Percentiles rank a stretch among this genome's conserved stretches.
These are phyloP conservation scores for Xyrauchen texanus DNA, from an alignment of 2,113 vertebrate species.

Conservation along the genomic window DNA sequence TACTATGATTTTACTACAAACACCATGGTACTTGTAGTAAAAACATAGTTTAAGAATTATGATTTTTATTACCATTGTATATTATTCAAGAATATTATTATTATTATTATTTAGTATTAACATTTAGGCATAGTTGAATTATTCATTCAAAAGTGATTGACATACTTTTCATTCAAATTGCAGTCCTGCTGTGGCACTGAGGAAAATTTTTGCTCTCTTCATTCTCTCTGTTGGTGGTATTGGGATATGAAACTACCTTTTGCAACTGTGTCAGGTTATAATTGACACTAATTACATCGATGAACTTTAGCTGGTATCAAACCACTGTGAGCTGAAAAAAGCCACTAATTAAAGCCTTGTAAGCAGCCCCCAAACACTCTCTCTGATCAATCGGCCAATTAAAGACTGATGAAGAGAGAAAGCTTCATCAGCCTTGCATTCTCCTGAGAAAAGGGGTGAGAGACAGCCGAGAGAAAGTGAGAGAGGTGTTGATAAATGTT, in stretches of 20 bases:
- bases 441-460: conserved; percentile 37
- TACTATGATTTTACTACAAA: too few species aligned
- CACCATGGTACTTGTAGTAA: too few species aligned
- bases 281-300: conserved; percentile 74
- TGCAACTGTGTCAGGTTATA: conserved; percentile 70
- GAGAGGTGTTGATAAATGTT: conserved; percentile 62
- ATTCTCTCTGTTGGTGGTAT: conserved; percentile 44
- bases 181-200: conserved; percentile 25
- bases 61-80: too few species aligned
- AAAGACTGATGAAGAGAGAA: conserved; percentile 55
- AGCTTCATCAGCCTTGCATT: conserved; percentile 69
- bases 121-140: not conserved
- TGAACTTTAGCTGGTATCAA: conserved; percentile 70
- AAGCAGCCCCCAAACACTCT: conserved; percentile 45
- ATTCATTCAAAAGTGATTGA: conserved; percentile 6
- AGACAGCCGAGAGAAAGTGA: conserved; percentile 25
- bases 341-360: conserved; percentile 61
- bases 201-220: conserved; percentile 41
- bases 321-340: conserved; percentile 50
- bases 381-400: conserved; percentile 70
- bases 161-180: conserved; percentile 10
- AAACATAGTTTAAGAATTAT: too few species aligned
- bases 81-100: not conserved
- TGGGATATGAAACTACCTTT: conserved; percentile 56
- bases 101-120: not conserved